A percentile compares a stretch with the other conserved stretches of the same genome.
Conservation (phyloP, 2,888 invertebrate genomes). For the Colletes collaris region DNA sequence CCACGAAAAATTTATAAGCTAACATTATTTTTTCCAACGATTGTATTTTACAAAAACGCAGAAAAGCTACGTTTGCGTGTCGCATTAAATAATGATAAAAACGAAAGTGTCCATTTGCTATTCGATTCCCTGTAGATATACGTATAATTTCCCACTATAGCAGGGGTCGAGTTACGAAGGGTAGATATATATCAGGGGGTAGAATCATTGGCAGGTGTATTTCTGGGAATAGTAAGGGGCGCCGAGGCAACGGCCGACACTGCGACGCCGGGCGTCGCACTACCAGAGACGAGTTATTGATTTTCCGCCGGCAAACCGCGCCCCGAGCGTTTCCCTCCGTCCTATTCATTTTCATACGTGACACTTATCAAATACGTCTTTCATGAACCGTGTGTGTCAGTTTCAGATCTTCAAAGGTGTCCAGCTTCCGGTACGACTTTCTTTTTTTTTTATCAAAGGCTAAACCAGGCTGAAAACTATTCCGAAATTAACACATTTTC, state of each 20-base stretch:
- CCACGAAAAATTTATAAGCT: too few relatives aligned
- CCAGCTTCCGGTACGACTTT: too few relatives aligned
- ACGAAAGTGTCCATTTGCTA: background rate
- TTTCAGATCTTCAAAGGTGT: background rate
- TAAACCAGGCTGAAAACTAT: too few relatives aligned
- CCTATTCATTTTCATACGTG: slow-evolving; percentile 17
- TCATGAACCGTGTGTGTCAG: background rate
- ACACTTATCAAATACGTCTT: background rate
- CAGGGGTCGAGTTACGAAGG: slow-evolving; percentile 1
- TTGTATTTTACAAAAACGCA: too few relatives aligned
- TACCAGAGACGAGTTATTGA: slow-evolving; percentile 49
- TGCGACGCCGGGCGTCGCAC: slow-evolving; percentile 50
- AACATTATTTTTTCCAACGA: too few relatives aligned
- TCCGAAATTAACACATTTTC: too few relatives aligned
- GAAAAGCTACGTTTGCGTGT: too few relatives aligned
- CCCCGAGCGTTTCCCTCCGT: slow-evolving; percentile 16
- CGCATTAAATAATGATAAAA: background rate
- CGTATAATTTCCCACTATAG: slow-evolving; percentile 32
- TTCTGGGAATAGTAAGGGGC: slow-evolving; percentile 42
- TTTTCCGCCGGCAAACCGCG: slow-evolving; percentile 45
- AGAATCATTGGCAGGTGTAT: slow-evolving; percentile 45
- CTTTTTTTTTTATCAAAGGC: too few relatives aligned
- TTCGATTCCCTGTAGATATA: background rate
- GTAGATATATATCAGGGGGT: slow-evolving; percentile 16
- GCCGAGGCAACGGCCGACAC: slow-evolving; percentile 50